Evolutionary conservation across 1,140 invertebrate genomes (phyloP).

Genomic region (Drosophila tsacasi): DNA sequence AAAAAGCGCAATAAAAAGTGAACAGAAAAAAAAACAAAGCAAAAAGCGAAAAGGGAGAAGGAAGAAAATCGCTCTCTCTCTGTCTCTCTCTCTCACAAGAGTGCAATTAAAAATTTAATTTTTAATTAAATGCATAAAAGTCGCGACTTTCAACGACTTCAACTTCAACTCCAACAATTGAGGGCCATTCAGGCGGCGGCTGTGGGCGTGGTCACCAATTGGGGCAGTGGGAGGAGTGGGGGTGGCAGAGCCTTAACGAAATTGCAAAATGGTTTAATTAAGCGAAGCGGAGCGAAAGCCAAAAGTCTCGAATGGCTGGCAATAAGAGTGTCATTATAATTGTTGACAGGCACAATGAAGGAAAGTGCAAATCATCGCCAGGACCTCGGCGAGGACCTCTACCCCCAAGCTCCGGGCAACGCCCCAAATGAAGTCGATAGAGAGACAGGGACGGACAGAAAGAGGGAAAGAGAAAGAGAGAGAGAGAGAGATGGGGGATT

Average conservation of each 20-base stretch:
- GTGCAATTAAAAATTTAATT: conserved; percentile 72
- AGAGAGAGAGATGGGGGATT: background rate
- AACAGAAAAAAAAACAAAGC: conserved; percentile 11
- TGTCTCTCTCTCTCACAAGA: conserved; percentile 16
- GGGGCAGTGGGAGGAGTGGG: background rate
- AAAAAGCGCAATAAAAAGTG: conserved; percentile 54
- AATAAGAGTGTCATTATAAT: conserved; percentile 82
- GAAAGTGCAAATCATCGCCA: conserved; percentile 69
- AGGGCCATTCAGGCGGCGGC: conserved; percentile 10
- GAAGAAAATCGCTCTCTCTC: conserved; percentile 15
- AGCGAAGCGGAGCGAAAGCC: conserved; percentile 55
- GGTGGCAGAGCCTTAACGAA: conserved; percentile 44
- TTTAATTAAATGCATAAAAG: conserved; percentile 57
- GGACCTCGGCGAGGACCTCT: conserved; percentile 37
- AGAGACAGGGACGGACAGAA: background rate
- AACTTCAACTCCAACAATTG: conserved; percentile 20
- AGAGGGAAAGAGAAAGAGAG: background rate
- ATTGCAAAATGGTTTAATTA: conserved; percentile 81
- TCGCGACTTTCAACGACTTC: conserved; percentile 20
- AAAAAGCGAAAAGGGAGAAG: background rate
- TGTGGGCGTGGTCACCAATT: conserved; percentile 26
- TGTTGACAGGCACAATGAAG: conserved; percentile 51
- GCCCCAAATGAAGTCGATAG: conserved; percentile 49
- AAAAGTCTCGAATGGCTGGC: conserved; percentile 71
- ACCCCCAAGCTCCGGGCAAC: conserved; percentile 32